A percentile compares a stretch with the other conserved stretches of the same genome.
Conservation (phyloP, 2,888 invertebrate species). For the Maniola hyperantus region DNA sequence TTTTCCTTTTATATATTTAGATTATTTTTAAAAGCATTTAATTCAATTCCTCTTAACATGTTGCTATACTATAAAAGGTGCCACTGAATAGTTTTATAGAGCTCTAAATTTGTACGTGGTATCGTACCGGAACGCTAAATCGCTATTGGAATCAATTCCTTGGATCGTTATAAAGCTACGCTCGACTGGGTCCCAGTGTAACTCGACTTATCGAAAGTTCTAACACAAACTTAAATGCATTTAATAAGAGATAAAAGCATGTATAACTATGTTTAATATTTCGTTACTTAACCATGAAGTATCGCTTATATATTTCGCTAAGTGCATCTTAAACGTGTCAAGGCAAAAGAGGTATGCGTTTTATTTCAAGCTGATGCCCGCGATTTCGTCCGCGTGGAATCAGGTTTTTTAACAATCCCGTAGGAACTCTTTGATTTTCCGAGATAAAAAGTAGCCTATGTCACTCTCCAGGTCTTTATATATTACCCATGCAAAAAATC, state of each 20-base stretch:
- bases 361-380: too few species aligned
- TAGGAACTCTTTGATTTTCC: too few species aligned
- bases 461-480: too few species aligned
- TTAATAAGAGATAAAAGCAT: constrained; percentile 10
- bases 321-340: constrained; percentile 25
- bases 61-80: background rate
- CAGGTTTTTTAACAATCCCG: too few species aligned
- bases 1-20: too few species aligned
- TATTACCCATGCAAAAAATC: too few species aligned
- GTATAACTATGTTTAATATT: background rate
- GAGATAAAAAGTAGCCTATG: too few species aligned
- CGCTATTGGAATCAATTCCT: constrained; percentile 28
- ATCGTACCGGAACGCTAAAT: constrained; percentile 10
- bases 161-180: constrained; percentile 34
- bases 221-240: constrained; percentile 5
- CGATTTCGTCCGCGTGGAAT: too few species aligned
- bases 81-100: background rate
- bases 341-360: constrained; percentile 2
- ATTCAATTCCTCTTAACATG: background rate
- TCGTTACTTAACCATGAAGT: constrained; percentile 1
- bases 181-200: constrained; percentile 21
- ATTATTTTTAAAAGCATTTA: background rate
- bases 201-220: constrained; percentile 3
- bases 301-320: constrained; percentile 34
- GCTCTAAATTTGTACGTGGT: background rate